Evolutionary conservation across 2,797 vertebrate genomes (phyloP), one percentile per base, ranked within the genome.

Genomic region (Eurystomus glaucurus): DNA sequence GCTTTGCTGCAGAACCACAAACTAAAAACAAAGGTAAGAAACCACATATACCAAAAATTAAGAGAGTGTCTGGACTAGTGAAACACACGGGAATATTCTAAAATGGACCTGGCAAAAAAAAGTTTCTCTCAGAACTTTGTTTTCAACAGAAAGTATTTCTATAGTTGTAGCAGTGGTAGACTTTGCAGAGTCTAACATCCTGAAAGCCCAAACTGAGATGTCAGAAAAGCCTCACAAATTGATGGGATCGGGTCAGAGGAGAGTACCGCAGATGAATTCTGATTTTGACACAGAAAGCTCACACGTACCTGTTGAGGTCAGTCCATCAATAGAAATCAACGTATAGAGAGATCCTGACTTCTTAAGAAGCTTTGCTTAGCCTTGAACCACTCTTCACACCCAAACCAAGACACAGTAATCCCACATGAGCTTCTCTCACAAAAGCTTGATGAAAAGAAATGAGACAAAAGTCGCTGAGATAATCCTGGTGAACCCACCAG

Each of bases 351-450:
- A 48, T 33, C 20, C 52, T 18, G 41, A 45, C 15, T 37, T 26
- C 29, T 48, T 15, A 26, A 28, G 45, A 37, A 39, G 21, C 23
- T 37, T 75, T 26, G 11, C 37, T 48, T 76, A 51, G 62, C 35
- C 8, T 54, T 23, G 29, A 81, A 37, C 31, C 76, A 35, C 31
- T 55, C 45, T 57, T 33, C 18, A 41, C 14, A 26, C 15, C 21
- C 64, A 80, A 48, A 7, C 18, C 57, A 70, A 33, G 39, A 43
- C 33, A 37, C 29, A 35, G 6, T 22, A 33, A 79, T 15, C n/a
- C 37, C 41, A n/a, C 0, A 0, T 18, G 21, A 14, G 11, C 41
- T 46, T 31, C 61, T 54, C 28, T 58, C 0, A 0, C 14, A 48
- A 55, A 65, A 50, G 31, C 31, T 12, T 26, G 11, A 65, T 10